Evolutionary conservation across 2,888 invertebrate genomes (phyloP), one percentile per base, ranked within the genome.

Genomic region (Stenolophus ochropezus): DNA sequence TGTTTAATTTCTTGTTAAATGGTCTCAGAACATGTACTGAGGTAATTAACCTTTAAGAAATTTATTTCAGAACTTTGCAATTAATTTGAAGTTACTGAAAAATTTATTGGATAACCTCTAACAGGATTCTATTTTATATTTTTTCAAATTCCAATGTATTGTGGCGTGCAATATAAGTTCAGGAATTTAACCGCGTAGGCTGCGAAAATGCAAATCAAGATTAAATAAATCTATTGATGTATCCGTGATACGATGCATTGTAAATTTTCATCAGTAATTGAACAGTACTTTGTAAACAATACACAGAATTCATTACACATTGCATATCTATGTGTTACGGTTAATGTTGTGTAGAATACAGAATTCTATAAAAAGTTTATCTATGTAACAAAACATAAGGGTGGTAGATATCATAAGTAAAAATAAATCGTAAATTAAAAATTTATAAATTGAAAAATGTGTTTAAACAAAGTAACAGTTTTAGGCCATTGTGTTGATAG

Each of bases 51-150:
- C 65, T 69, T 69, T 69, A 69, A 33, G 33, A 18, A 18, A 69
- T 69, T 69, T 69, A 69, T 69, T 69, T 69, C 18, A 27, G 65
- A n/a, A n/a, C n/a, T n/a, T n/a, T n/a, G n/a, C n/a, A n/a, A n/a
- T n/a, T n/a, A n/a, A n/a, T n/a, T n/a, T n/a, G n/a, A n/a, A n/a
- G n/a, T n/a, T n/a, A n/a, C n/a, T n/a, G n/a, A n/a, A n/a, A n/a
- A n/a, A 21, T 18, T 1, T 20, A n/a, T n/a, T n/a, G n/a, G 20
- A 56, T 2, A 21, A 21, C 20, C 18, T 18, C 4, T n/a, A 53
- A 53, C 51, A 53, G 51, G 27, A 65, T 65, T 25, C 11, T 56
- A 20, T 56, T 65, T 27, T 27, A 65, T 25, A 11, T 27, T 65
- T 65, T 65, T 25, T 65, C 0, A 61, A 61, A 61, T 61, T 6